A percentile compares a stretch with the other conserved stretches of the same genome.
Evolutionary conservation across 2,888 invertebrate species (phyloP).

Genomic region (Epistrophe eligans): DNA sequence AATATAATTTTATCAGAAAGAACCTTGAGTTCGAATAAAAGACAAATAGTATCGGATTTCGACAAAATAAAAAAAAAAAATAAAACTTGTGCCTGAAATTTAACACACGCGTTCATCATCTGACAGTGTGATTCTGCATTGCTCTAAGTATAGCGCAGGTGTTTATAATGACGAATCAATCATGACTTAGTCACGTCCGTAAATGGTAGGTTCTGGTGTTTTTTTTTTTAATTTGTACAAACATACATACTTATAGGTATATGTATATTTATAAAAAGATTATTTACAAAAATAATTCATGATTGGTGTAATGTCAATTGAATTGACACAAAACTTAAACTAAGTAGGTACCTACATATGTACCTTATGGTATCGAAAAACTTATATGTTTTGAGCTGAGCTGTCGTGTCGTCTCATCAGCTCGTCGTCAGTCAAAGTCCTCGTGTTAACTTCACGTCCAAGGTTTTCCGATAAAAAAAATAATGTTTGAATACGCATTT

Average conservation of each 20-base stretch:
- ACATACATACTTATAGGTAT: too few relatives aligned
- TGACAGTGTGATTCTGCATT: slow-evolving; percentile 12
- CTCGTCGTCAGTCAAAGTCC: neutral
- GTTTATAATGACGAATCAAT: slow-evolving; percentile 67
- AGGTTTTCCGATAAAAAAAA: slow-evolving; percentile 35
- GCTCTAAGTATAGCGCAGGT: slow-evolving; percentile 57
- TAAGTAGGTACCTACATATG: neutral
- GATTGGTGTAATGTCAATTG: slow-evolving; percentile 33
- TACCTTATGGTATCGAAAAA: neutral
- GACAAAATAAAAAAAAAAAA: slow-evolving; percentile 1
- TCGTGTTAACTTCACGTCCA: slow-evolving; percentile 46
- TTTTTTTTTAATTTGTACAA: slow-evolving; percentile 8
- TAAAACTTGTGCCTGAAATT: slow-evolving; percentile 28
- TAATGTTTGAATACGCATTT: slow-evolving; percentile 32
- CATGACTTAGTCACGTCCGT: slow-evolving; percentile 68
- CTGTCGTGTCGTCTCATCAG: neutral
- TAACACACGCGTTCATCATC: slow-evolving; percentile 42
- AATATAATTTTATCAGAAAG: slow-evolving; percentile 12
- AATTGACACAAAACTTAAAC: slow-evolving; percentile 15
- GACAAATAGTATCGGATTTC: slow-evolving; percentile 27
- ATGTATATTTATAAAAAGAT: neutral
- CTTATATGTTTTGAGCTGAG: slow-evolving; percentile 15
- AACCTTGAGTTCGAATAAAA: slow-evolving; percentile 40
- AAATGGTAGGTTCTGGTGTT: slow-evolving; percentile 21
- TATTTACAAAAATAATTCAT: slow-evolving; percentile 10